Percentiles rank a stretch among this genome's conserved stretches.
These are phyloP conservation scores for Drosophila repletoides DNA, from an alignment of 1,140 invertebrate species.

Conservation along the genomic window DNA sequence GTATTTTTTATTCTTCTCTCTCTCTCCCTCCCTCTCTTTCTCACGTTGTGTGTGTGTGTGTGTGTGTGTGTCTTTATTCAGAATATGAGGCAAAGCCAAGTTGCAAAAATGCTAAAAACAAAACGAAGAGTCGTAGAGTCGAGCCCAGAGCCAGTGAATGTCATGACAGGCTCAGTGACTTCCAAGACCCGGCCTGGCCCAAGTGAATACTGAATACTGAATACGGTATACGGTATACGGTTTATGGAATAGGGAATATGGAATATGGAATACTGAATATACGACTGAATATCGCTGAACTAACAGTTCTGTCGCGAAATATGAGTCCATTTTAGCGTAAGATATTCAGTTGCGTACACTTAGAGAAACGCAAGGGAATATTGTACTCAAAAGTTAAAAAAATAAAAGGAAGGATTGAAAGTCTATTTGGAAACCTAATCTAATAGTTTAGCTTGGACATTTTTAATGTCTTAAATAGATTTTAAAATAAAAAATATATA, in stretches of 20 bases:
- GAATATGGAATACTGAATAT: constrained; percentile 54
- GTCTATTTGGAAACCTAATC: no score
- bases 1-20: not conserved
- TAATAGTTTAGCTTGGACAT: no score
- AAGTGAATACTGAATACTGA: not conserved
- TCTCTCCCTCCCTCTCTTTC: not conserved
- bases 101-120: constrained; percentile 72
- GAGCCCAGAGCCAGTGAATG: constrained; percentile 57
- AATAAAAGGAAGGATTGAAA: no score
- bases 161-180: constrained; percentile 80
- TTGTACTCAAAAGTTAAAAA: no score
- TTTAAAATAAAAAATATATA: no score
- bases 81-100: constrained; percentile 50
- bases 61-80: constrained; percentile 36
- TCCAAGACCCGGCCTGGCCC: constrained; percentile 51
- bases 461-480: no score
- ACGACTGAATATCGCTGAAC: no score
- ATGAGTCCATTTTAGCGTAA: constrained; percentile 79
- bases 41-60: not conserved
- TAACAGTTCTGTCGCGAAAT: constrained; percentile 80
- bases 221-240: not conserved
- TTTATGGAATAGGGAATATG: constrained; percentile 69
- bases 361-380: constrained; percentile 32
- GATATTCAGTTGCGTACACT: constrained; percentile 38
- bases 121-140: constrained; percentile 58